Base-by-base conservation (phyloP, 2,113 vertebrate genomes). In the Eretmochelys imbricata region DNA sequence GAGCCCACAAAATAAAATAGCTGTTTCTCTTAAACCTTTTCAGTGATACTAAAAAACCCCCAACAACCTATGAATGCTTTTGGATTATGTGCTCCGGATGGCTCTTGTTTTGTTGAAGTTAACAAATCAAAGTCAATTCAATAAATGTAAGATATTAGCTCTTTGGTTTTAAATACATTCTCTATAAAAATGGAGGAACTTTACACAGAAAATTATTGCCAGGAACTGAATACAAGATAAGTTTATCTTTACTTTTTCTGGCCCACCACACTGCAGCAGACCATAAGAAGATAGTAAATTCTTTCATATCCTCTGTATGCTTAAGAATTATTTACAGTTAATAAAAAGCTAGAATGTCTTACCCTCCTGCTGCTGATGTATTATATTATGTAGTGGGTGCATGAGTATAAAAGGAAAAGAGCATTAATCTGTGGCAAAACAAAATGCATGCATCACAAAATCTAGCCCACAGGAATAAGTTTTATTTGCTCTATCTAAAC, bases 401-500 rank as follows among this genome's bases (percentile, higher is more conserved):
- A 87, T 8, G 2, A 80, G 35, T 4, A 17, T n/a, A 82, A 46
- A 11, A 87, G 12, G 24, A 5, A 46, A 87, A 89, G 48, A 91
- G 42, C 1, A 91, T 9, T 49, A 6, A 87, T 72, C 57, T 83
- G 25, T 49, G 80, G 8, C 25, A 8, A 91, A 88, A 29, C 65
- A 46, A 87, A 90, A 82, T 91, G 69, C 29, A 82, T 1, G 1
- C 6, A 59, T 51, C 13, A 46, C 1, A 62, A 81, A 87, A 82
- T 20, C 42, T 11, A 91, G 84, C 24, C 72, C 65, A 55, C 10
- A 57, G 10, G 29, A 89, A 97, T 1, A 9, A 55, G 6, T 72
- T 81, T 76, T 80, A 2, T 72, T 80, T 89, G 92, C 57, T 89
- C 11, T 91, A 84, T 92, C 90, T 93, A 46, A 27, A 53, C 93